Base-by-base conservation (phyloP, 2,113 vertebrate species). In the Mustelus asterias region DNA sequence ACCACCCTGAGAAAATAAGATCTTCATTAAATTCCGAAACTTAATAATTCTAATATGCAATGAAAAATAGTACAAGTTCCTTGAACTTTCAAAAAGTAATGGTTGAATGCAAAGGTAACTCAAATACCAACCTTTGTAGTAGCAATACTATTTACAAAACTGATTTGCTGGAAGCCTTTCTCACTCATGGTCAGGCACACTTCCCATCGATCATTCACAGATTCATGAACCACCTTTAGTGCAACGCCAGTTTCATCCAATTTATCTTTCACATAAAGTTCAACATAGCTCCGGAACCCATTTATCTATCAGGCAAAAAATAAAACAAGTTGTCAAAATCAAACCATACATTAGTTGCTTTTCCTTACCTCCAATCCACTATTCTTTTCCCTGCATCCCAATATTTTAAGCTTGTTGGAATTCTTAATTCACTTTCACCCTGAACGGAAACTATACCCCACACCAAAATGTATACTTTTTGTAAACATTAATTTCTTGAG, bases 61-160 rank as follows among this genome's bases (percentile, higher is more conserved):
- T 29, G 13, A 44, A 86, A 85, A 33, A 24, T 88, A 29, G 5
- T 48, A 24, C 9, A 70, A 95, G 60, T 69, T 48, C 33, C 6
- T 95, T 69, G 67, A 29, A 60, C 37, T 88, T 86, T 65, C 37
- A 88, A 67, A 60, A 89, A 86, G 29, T 9, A 96, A 63, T 72
- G 60, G 26, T 41, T 95, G 95, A 95, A 44, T 11, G 70, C n/a
- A 67, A 5, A 22, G 14, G 8, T 14, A 95, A 69, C 37, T 72
- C 33, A 85, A 80, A 13, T 95, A 97, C 97, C 96, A 97, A 99
- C 99, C 98, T 99, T 99, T 96, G 99, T 99, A 90, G 99, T 99
- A 97, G 99, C 99, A 96, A 99, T 99, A 96, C 99, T 99, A 98
- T 99, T 99, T 96, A 99, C 99, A 96, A 99, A 99, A 97, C 99